These are phyloP conservation scores for Discoglossus pictus DNA, from an alignment of 2,797 vertebrate genomes.

Conservation along the genomic window DNA sequence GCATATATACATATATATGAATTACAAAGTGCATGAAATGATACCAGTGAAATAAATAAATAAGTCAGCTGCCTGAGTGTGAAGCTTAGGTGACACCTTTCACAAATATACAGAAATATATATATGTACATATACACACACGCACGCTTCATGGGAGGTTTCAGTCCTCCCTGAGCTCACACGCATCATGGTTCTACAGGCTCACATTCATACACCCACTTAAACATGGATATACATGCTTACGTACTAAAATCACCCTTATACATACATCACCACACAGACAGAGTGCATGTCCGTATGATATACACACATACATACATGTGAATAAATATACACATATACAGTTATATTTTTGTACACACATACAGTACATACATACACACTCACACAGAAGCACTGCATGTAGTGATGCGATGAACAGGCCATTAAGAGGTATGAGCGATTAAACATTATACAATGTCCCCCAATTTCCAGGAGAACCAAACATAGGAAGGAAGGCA, in stretches of 20 bases:
- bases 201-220: background rate
- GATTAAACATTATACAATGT: background rate
- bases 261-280: background rate
- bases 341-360: conserved; percentile 3
- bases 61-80: conserved; percentile 30
- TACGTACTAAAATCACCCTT: conserved; percentile 5
- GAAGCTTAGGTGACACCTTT: conserved; percentile 2
- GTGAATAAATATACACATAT: conserved; percentile 19
- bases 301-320: background rate
- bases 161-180: too few relatives aligned
- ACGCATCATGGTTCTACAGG: background rate
- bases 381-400: background rate
- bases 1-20: background rate
- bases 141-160: too few relatives aligned
- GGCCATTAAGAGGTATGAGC: conserved; percentile 19
- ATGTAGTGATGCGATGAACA: background rate
- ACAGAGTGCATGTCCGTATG: background rate
- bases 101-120: conserved; percentile 36
- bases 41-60: conserved; percentile 28
- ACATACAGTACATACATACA: background rate
- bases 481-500: too few relatives aligned
- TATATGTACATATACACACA: conserved; percentile 27
- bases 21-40: conserved; percentile 39
- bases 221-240: conserved; percentile 18
- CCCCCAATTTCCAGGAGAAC: background rate